Conservation (phyloP, 64 coral and sea anemone species). For the Pachyseris speciosa region DNA sequence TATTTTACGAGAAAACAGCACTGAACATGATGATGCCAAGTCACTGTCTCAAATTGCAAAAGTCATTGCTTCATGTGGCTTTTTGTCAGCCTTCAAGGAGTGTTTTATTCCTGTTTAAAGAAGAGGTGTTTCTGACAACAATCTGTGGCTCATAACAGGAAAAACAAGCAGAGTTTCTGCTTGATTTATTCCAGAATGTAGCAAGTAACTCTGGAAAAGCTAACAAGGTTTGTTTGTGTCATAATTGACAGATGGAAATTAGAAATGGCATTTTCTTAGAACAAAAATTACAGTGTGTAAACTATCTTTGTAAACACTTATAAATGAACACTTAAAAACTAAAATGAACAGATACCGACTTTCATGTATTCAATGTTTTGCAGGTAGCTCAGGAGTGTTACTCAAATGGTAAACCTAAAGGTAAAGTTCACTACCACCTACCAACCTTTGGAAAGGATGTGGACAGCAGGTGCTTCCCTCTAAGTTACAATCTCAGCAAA, state of each 20-base stretch:
- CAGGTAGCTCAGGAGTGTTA: not conserved
- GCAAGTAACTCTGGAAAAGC: conserved; percentile 37
- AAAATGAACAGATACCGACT: not conserved
- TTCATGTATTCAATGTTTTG: too few species aligned
- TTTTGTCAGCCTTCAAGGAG: not conserved
- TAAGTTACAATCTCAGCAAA: not conserved
- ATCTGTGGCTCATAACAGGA: not conserved
- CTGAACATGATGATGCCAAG: not conserved
- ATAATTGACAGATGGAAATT: too few species aligned
- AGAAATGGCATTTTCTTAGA: too few species aligned
- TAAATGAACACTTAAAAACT: too few species aligned
- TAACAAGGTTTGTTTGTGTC: too few species aligned
- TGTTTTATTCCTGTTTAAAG: not conserved
- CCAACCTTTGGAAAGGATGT: not conserved
- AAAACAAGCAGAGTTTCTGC: not conserved
- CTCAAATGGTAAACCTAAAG: not conserved
- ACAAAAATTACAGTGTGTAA: too few species aligned
- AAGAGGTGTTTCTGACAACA: not conserved
- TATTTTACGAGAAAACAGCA: not conserved
- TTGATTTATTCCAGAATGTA: not conserved
- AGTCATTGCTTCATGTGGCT: not conserved
- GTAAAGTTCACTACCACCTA: not conserved
- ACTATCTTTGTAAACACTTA: too few species aligned
- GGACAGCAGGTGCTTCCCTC: not conserved
- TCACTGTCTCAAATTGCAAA: not conserved